phyloP scores from a whole-genome alignment of 92 coral and sea anemone genomes.

The Epizoanthus illoricatus region DNA sequence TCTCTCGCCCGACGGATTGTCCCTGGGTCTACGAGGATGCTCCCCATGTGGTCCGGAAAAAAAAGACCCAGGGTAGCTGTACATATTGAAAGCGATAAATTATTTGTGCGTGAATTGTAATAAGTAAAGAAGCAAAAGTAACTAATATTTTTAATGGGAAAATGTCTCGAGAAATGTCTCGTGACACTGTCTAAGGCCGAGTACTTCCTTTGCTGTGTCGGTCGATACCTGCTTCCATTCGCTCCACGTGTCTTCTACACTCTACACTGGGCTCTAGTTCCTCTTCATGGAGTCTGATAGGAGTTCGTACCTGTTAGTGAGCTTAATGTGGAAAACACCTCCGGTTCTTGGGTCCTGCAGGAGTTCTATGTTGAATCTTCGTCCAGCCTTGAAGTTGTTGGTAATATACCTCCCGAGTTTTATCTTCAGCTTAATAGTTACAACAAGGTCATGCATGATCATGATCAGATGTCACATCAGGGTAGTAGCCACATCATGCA shows the following conservation, averaged over 20 bases:
- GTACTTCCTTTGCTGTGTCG: not conserved
- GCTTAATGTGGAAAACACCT: slow-evolving; percentile 3
- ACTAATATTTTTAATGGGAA: too few species aligned
- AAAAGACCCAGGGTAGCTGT: too few species aligned
- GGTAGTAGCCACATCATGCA: too few species aligned
- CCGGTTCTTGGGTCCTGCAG: not conserved
- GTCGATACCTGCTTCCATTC: not conserved
- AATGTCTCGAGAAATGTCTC: too few species aligned
- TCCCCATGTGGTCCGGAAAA: too few species aligned
- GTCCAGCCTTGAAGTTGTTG: not conserved
- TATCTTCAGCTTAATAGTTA: too few species aligned
- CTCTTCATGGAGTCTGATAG: slow-evolving; percentile 1
- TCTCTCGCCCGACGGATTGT: too few species aligned
- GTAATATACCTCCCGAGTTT: too few species aligned
- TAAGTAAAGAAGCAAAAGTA: too few species aligned
- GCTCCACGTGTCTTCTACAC: not conserved
- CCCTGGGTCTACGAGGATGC: too few species aligned
- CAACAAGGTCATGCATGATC: not conserved
- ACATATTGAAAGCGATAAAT: too few species aligned
- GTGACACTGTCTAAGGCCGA: not conserved
- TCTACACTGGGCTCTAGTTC: not conserved
- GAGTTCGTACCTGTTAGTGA: not conserved
- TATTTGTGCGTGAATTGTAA: too few species aligned
- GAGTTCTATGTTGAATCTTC: not conserved
- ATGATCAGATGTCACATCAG: slow-evolving; percentile 33